Base-by-base conservation (phyloP, 2,113 vertebrate species). In the Hippocampus zosterae region DNA sequence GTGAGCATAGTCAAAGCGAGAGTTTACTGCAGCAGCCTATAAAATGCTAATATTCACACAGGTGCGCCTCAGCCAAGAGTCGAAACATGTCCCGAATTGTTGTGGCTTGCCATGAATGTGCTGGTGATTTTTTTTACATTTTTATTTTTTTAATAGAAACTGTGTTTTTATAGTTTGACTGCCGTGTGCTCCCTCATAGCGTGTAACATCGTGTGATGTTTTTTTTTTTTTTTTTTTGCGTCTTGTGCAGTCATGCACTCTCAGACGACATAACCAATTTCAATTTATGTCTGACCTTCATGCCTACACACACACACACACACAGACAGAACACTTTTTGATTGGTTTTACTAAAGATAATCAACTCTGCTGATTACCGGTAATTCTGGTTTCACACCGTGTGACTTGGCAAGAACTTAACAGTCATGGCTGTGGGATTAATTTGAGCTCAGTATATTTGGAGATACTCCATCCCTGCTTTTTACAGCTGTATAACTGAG, bases 361-460 rank as follows among this genome's bases (percentile, higher is more conserved):
- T 83, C 53, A 72, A 74, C 74, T 78, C 70, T 65, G 0, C 72
- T 73, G 67, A 87, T 85, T 81, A 71, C 46, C 15, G 1, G 46
- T 48, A 74, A 78, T 71, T 65, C 37, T 37, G 59, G 56, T 53
- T 80, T 78, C 73, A 77, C 15, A 8, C 68, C 53, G 2, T 72
- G 59, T 62, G 59, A 40, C 59, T 40, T 62, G 10, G 33, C 18
- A 37, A 59, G 12, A 59, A 33, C 6, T 62, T 40, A 62, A 40
- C 67, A 37, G 50, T 56, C 16, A 63, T 70, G 69, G 72, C 76
- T 25, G 16, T 40, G 29, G 77, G 69, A 62, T 57, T 2, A 46
- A 65, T 46, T 80, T 53, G 29, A 75, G 48, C 29, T 53, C 16
- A 13, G 23, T 50, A 63, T 23, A 57, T 78, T 82, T 82, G 63